Conservation (phyloP, 2,797 vertebrate genomes). For the Esox masquinongy region DNA sequence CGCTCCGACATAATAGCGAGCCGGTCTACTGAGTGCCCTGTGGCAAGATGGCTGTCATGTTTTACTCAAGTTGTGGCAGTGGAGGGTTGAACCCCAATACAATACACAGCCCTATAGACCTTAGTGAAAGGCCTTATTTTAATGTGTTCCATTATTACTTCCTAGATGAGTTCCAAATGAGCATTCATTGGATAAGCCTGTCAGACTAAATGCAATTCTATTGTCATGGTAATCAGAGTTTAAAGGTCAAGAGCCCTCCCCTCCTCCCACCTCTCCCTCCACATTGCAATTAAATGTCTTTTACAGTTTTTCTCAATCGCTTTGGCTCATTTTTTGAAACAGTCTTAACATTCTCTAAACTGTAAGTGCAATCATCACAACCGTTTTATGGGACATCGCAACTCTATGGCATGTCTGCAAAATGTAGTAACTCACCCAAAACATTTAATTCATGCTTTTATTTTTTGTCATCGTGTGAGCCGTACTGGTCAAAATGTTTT, state of each 20-base stretch:
- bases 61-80: neutral
- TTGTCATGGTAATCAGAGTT: constrained; percentile 1
- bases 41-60: neutral
- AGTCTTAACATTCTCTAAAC: no score
- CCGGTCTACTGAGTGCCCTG: neutral
- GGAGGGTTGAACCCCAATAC: neutral
- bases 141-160: neutral
- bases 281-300: neutral
- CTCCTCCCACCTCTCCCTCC: neutral
- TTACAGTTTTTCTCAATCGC: neutral
- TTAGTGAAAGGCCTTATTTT: neutral
- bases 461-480: no score
- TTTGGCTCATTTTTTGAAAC: no score
- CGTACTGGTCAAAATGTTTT: no score
- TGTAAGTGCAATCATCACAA: no score
- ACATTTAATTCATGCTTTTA: no score
- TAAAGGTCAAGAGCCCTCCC: neutral
- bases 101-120: neutral
- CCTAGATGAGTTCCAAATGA: neutral
- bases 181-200: neutral
- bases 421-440: no score
- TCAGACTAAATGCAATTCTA: neutral
- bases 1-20: neutral
- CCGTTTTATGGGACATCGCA: no score
- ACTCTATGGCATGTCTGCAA: no score